Conservation (phyloP, 2,888 invertebrate species). For the Vandiemenella viatica region DNA sequence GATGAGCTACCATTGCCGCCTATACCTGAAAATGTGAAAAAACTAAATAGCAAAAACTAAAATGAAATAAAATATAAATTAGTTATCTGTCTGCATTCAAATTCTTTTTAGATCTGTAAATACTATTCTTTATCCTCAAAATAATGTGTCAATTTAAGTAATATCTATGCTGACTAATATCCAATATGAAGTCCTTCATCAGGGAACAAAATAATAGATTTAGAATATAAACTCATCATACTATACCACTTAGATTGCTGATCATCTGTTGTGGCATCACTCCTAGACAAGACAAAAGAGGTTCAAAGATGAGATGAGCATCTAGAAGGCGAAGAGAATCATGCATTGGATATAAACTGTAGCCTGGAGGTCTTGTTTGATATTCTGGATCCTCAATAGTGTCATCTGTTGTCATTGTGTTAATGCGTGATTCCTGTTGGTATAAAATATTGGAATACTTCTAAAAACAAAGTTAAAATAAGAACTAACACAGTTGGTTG, state of each 20-base stretch:
- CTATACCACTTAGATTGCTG: slow-evolving; percentile 17
- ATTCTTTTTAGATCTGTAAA: no score
- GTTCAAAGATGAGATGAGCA: slow-evolving; percentile 88
- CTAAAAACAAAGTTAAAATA: no score
- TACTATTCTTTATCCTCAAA: no score
- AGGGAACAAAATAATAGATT: not conserved
- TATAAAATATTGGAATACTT: not conserved
- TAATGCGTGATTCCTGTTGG: slow-evolving; percentile 29
- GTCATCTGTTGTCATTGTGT: slow-evolving; percentile 30
- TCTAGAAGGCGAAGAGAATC: slow-evolving; percentile 74
- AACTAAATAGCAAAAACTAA: no score
- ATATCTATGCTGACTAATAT: no score
- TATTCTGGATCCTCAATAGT: slow-evolving; percentile 23
- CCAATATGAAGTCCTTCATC: not conserved
- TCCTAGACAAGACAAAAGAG: slow-evolving; percentile 73
- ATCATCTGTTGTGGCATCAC: slow-evolving; percentile 79
- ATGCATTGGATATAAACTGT: slow-evolving; percentile 59
- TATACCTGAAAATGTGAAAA: no score
- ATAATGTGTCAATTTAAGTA: no score
- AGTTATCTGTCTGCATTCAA: no score
- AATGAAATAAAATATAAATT: no score
- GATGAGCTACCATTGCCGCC: slow-evolving; percentile 34
- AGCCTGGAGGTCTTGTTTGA: slow-evolving; percentile 29
- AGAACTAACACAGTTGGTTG: no score
- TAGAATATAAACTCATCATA: not conserved